A percentile compares a stretch with the other conserved stretches of the same genome.
Evolutionary conservation across 2,888 invertebrate species (phyloP).

Genomic region (Rotaria magnacalcarata): DNA sequence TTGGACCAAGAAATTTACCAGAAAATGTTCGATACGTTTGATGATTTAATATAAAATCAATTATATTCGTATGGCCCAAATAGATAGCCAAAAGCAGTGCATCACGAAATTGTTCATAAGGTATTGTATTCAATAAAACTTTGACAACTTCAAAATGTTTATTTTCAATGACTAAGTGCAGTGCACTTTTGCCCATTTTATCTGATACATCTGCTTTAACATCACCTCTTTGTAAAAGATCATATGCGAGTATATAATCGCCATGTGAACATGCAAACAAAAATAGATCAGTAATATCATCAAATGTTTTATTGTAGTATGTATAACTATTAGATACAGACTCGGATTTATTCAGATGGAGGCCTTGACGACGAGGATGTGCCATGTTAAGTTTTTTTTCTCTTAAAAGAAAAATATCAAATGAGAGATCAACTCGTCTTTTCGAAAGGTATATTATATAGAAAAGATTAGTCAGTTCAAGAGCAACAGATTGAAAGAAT

Average conservation of each 20-base stretch:
- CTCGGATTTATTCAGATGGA: neutral
- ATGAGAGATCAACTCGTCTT: too few relatives aligned
- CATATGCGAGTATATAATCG: neutral
- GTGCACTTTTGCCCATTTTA: conserved; percentile 29
- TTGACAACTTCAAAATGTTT: conserved; percentile 39
- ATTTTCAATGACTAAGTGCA: conserved; percentile 28
- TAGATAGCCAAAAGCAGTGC: conserved; percentile 56
- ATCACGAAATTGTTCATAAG: conserved; percentile 54
- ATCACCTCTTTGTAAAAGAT: neutral
- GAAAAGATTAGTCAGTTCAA: too few relatives aligned
- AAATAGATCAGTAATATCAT: conserved; percentile 12
- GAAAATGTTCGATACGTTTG: conserved; percentile 53
- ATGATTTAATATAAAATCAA: conserved; percentile 56
- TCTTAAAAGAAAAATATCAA: too few relatives aligned
- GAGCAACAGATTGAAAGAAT: too few relatives aligned
- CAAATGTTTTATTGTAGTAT: conserved; percentile 12
- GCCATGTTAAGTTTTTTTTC: too few relatives aligned
- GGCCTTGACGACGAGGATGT: neutral
- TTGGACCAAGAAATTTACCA: conserved; percentile 53
- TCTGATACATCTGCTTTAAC: neutral
- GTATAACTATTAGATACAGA: neutral
- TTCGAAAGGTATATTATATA: too few relatives aligned
- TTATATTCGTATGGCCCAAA: conserved; percentile 56
- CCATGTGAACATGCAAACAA: neutral
- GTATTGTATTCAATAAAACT: conserved; percentile 51